Percentiles rank a stretch among this genome's conserved stretches.
Evolutionary conservation across 2,113 vertebrate genomes (phyloP).

Genomic region (Bos indicus): DNA sequence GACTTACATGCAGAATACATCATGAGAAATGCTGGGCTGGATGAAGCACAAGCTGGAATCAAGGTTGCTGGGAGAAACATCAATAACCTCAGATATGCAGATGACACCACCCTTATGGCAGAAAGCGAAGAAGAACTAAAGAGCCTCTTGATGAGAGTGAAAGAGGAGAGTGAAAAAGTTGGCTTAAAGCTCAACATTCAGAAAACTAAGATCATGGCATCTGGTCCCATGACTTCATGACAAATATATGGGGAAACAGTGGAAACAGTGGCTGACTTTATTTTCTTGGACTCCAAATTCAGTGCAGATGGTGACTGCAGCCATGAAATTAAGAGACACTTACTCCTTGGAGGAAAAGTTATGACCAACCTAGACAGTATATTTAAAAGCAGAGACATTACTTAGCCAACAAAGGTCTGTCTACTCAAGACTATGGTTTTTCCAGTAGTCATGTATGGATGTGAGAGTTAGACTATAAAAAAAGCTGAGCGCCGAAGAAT

Average conservation of each 20-base stretch:
- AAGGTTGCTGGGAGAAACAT: background rate
- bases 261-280: background rate
- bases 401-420: background rate
- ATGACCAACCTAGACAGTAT: background rate
- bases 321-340: background rate
- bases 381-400: background rate
- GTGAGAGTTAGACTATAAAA: background rate
- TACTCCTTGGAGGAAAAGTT: background rate
- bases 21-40: background rate
- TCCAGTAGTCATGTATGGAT: background rate
- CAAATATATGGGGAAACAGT: background rate
- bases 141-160: background rate
- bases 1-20: background rate
- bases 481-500: background rate
- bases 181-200: background rate
- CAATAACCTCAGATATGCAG: background rate
- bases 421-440: background rate
- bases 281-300: background rate
- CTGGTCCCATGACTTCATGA: background rate
- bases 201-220: background rate
- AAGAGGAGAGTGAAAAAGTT: background rate
- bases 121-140: background rate
- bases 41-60: background rate
- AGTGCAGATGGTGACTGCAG: background rate
- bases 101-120: background rate